Evolutionary conservation across 2,113 vertebrate species (phyloP).

Genomic region (Scatophagus argus): DNA sequence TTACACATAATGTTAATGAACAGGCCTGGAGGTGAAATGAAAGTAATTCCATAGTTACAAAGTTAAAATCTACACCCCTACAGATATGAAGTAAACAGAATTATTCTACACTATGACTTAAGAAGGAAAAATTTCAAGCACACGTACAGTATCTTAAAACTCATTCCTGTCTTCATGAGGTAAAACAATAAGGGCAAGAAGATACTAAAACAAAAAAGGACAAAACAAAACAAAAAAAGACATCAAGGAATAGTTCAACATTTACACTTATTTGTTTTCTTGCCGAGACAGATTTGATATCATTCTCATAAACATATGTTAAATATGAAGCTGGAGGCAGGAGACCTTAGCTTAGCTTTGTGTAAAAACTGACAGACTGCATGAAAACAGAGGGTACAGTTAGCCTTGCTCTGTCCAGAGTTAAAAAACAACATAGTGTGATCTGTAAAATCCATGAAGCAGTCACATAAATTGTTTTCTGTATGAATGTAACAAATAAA

Average conservation of each 20-base stretch:
- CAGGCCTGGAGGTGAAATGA: conserved; percentile 29
- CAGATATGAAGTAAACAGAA: conserved; percentile 32
- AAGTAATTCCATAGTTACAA: conserved; percentile 14
- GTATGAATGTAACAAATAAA: not conserved
- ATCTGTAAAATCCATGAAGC: not conserved
- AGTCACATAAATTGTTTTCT: not conserved
- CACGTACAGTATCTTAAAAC: conserved; percentile 23
- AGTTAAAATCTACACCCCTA: conserved; percentile 28
- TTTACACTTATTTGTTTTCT: conserved; percentile 12
- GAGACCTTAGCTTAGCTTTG: not conserved
- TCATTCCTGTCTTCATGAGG: conserved; percentile 55
- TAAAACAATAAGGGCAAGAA: conserved; percentile 42
- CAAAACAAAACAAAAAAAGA: not conserved
- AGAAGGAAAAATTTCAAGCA: conserved; percentile 22
- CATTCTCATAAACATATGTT: not conserved
- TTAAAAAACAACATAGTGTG: not conserved
- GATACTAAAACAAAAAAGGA: not conserved
- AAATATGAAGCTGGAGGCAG: not conserved
- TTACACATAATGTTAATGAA: conserved; percentile 21
- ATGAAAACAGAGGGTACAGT: not conserved
- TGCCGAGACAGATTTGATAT: not conserved
- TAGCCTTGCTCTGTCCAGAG: not conserved
- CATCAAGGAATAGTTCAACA: not conserved
- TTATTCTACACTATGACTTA: conserved; percentile 31
- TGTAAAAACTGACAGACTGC: not conserved